Conservation (phyloP, 2,888 invertebrate species). For the Agrypnus murinus region DNA sequence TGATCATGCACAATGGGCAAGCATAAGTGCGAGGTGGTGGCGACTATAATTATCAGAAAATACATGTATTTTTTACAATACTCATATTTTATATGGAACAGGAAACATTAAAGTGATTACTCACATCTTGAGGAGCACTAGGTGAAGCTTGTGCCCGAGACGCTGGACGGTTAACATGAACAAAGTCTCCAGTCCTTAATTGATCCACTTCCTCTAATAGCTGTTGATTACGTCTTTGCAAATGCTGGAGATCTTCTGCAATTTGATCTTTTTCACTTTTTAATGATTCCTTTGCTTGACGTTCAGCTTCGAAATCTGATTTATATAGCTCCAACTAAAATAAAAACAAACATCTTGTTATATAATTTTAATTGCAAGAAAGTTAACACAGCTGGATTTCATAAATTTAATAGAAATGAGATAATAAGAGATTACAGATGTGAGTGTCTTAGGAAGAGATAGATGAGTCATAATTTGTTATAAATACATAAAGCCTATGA, state of each 20-base stretch:
- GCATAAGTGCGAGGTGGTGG: slow-evolving; percentile 72
- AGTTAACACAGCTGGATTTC: no score
- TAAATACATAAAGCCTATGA: no score
- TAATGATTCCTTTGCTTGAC: slow-evolving; percentile 77
- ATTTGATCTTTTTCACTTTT: slow-evolving; percentile 79
- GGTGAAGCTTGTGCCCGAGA: not conserved
- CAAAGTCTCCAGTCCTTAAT: slow-evolving; percentile 59
- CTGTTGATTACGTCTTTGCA: slow-evolving; percentile 77
- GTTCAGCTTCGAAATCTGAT: slow-evolving; percentile 84
- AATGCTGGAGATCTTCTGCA: slow-evolving; percentile 74
- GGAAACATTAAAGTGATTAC: no score
- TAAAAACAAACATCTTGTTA: no score
- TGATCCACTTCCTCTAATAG: slow-evolving; percentile 76
- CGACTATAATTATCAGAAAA: slow-evolving; percentile 56
- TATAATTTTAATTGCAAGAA: no score
- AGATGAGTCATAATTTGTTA: no score
- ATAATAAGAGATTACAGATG: no score
- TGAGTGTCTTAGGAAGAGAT: no score
- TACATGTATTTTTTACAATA: slow-evolving; percentile 64
- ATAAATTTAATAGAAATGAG: no score
- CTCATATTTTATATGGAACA: no score
- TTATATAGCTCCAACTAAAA: slow-evolving; percentile 70
- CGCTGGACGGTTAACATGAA: slow-evolving; percentile 45
- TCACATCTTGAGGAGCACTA: slow-evolving; percentile 45
- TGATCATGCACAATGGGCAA: slow-evolving; percentile 76